Evolutionary conservation across 2,113 vertebrate species (phyloP).

Genomic region (Serinus canaria): DNA sequence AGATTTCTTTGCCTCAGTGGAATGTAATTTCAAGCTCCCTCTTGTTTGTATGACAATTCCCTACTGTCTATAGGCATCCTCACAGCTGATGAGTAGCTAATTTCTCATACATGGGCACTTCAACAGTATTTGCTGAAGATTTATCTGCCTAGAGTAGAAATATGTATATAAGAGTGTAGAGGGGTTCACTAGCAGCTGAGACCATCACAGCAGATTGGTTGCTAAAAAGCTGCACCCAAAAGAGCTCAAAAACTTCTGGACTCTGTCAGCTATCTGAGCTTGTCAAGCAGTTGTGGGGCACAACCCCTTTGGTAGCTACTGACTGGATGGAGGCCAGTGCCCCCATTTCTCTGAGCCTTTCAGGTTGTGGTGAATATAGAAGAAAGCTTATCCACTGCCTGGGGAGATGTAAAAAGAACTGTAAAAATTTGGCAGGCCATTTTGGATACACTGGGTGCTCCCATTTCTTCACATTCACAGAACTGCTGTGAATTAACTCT

Average conservation of each 20-base stretch:
- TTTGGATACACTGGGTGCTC: not conserved
- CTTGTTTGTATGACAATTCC: fast-evolving
- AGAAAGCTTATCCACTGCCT: not conserved
- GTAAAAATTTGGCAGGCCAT: fast-evolving
- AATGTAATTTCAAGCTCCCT: not conserved
- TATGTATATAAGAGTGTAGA: not conserved
- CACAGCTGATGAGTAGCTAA: not conserved
- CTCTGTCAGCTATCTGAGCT: not conserved
- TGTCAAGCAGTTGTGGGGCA: not conserved
- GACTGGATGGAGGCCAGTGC: not conserved
- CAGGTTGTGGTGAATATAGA: not conserved
- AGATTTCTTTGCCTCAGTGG: not conserved
- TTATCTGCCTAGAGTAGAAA: not conserved
- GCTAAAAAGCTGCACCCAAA: not conserved
- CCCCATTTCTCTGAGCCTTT: not conserved
- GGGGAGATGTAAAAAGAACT: not conserved
- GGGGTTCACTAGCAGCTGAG: not conserved
- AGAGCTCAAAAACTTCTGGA: not conserved
- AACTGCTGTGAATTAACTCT: not conserved
- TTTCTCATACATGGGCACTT: not conserved
- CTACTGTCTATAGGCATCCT: not conserved
- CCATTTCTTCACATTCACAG: not conserved
- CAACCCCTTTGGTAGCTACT: not conserved
- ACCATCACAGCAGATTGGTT: fast-evolving
- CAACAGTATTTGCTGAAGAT: not conserved